A percentile compares a stretch with the other conserved stretches of the same genome.
Conservation (phyloP, 2,888 invertebrate species). For the Drosophila quinaria region DNA sequence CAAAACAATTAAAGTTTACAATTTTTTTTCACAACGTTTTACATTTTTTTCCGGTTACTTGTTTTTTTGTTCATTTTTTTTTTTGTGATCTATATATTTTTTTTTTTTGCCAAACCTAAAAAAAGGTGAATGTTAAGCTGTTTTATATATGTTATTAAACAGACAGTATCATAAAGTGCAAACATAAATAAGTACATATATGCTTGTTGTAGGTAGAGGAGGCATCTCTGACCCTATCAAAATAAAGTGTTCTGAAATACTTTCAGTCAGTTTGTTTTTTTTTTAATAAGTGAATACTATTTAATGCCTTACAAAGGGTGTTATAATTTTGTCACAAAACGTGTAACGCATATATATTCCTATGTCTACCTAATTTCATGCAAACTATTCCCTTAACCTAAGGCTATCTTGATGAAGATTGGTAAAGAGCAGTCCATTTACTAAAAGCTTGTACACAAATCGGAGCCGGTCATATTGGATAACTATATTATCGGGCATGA, state of each 20-base stretch:
- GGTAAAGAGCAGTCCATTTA: no score
- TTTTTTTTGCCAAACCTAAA: neutral
- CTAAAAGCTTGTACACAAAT: no score
- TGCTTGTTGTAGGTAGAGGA: neutral
- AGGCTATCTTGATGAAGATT: no score
- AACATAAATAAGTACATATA: neutral
- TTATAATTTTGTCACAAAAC: neutral
- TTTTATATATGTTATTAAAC: neutral
- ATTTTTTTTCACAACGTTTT: neutral
- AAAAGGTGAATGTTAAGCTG: neutral
- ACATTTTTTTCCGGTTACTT: neutral
- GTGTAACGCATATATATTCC: neutral
- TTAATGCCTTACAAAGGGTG: neutral
- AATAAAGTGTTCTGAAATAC: neutral
- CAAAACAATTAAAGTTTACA: neutral
- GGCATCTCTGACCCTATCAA: neutral
- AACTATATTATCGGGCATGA: no score
- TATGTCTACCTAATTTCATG: no score
- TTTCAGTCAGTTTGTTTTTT: neutral
- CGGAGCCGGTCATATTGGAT: neutral
- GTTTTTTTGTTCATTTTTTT: neutral
- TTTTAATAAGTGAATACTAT: neutral
- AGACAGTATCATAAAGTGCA: neutral
- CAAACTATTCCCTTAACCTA: neutral
- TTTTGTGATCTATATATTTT: neutral